Base-by-base conservation (phyloP, 2,888 invertebrate species). In the Taphrorychus bicolor region DNA sequence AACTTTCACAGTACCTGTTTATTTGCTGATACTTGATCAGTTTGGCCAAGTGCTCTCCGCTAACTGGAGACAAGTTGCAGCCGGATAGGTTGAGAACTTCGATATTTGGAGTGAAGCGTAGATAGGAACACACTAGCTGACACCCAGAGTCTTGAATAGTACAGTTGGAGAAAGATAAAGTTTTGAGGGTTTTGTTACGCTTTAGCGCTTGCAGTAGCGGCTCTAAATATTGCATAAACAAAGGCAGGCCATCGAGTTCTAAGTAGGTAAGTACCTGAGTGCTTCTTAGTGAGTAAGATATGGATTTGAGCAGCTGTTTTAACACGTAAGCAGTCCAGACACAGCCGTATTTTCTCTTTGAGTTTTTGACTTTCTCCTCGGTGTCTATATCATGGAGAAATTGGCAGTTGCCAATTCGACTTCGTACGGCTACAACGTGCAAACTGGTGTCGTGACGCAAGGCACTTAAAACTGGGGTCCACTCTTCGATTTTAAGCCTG, bases 1-100 rank as follows among this genome's bases (percentile, higher is more conserved):
- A 94, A 69, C 91, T 90, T 77, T 93, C 92, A 72, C 91, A 90
- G 77, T 90, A 92, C 59, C 93, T 86, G 64, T 88, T 82, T 45
- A 83, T 80, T 73, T 83, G 82, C 73, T 83, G 82, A 62, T 76
- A 79, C 72, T 89, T 90, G 40, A 91, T 84, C 75, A 91, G 83
- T 71, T 89, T 88, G 0, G 89, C 89, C 40, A 93, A 82, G 58
- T 86, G 84, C 0, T 85, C 82, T 0, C 90, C 91, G 17, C 91
- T 90, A 23, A 85, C 81, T 0, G 85, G 77, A 0, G 88, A 87
- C 9, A 93, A 78, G 11, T 89, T 87, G 79, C 93, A 93, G 3
- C 87, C 87, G 4, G 89, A 86, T 1, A 93, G 80, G 76, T 92
- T 90, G 22, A 93, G 78, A 1, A 87, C 86, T 63, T 88, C 86